These are phyloP conservation scores for Martes flavigula DNA, from an alignment of 2,797 vertebrate species.

Conservation along the genomic window DNA sequence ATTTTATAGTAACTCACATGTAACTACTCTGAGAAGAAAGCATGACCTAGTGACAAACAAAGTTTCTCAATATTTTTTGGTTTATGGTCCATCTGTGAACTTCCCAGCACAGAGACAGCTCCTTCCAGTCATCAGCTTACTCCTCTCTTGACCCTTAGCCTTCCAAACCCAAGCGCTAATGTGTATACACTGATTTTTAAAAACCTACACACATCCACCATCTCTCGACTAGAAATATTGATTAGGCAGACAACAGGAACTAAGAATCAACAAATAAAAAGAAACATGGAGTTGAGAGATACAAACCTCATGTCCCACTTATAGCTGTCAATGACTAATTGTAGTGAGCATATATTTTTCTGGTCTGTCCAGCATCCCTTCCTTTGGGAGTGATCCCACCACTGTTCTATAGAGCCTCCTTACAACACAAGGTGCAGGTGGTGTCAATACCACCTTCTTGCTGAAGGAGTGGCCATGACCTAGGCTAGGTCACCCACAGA, in stretches of 20 bases:
- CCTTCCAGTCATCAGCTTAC: not conserved
- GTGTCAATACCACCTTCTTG: not conserved
- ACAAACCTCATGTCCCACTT: not conserved
- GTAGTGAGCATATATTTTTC: not conserved
- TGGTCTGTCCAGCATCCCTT: not conserved
- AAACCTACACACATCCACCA: not conserved
- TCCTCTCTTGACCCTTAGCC: not conserved
- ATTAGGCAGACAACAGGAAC: not conserved
- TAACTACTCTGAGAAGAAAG: not conserved
- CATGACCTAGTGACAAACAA: not conserved
- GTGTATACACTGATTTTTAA: not conserved
- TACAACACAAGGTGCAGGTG: fast-evolving
- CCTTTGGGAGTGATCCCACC: not conserved
- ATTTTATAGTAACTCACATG: not conserved
- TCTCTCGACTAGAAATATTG: not conserved
- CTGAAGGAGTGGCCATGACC: not conserved
- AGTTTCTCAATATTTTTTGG: not conserved
- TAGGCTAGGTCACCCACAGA: not conserved
- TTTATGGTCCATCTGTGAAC: not conserved
- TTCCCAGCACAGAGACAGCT: not conserved
- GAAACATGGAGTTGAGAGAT: not conserved
- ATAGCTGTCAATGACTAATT: not conserved
- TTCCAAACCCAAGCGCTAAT: not conserved
- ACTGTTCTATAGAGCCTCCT: not conserved
- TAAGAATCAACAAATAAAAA: not conserved